phyloP scores from a whole-genome alignment of 1,140 invertebrate genomes.

The Listronotus oregonensis region DNA sequence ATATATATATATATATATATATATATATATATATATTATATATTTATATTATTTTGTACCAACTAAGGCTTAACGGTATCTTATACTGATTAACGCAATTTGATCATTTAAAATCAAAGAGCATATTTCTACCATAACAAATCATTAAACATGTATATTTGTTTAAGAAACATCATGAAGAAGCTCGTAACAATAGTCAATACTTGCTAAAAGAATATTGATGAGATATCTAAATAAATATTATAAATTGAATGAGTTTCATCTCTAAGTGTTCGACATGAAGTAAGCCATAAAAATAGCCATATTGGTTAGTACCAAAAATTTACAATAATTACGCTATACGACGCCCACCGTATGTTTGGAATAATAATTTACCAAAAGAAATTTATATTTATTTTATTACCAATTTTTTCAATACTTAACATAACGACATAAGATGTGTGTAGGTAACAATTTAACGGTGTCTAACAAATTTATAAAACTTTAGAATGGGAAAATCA shows the following conservation, averaged over 20 bases:
- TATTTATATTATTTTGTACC: too few species aligned
- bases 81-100: too few species aligned
- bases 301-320: constrained; percentile 24
- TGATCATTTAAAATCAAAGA: too few species aligned
- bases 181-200: constrained; percentile 13
- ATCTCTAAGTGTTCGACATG: constrained; percentile 10
- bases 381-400: constrained; percentile 26
- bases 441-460: constrained; percentile 35
- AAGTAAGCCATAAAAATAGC: constrained; percentile 34
- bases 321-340: constrained; percentile 23
- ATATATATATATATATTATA: too few species aligned
- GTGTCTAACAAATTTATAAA: constrained; percentile 20
- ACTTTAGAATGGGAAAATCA: constrained; percentile 19
- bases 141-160: not conserved
- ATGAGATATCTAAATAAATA: constrained; percentile 9
- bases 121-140: too few species aligned
- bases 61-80: too few species aligned
- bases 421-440: constrained; percentile 17
- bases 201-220: constrained; percentile 17
- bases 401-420: constrained; percentile 24
- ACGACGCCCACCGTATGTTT: constrained; percentile 14
- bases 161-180: constrained; percentile 6
- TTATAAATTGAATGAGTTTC: not conserved
- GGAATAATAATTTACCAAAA: constrained; percentile 24
- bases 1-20: too few species aligned